These are phyloP conservation scores for Geococcyx californianus DNA, from an alignment of 2,113 vertebrate genomes.

Conservation along the genomic window DNA sequence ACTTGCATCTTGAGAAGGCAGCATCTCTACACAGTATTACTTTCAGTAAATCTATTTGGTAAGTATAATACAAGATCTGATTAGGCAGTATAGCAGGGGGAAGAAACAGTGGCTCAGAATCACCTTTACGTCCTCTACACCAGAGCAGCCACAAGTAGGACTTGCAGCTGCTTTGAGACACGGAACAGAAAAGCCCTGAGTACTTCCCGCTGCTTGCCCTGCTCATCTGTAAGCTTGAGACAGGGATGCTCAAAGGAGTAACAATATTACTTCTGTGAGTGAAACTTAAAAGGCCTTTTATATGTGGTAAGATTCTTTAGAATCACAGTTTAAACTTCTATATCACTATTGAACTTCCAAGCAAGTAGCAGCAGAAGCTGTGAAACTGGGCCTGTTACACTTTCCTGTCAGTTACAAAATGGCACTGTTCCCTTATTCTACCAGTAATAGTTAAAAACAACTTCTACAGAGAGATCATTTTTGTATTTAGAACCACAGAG, in stretches of 20 bases:
- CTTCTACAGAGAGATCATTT: neutral
- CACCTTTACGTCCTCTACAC: neutral
- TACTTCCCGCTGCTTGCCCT: neutral
- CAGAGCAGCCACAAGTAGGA: neutral
- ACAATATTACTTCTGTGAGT: neutral
- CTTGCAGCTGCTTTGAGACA: neutral
- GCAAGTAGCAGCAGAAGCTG: neutral
- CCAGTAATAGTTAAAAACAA: neutral
- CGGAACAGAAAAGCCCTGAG: neutral
- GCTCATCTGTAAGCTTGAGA: rapidly evolving
- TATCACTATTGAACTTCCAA: too few species aligned
- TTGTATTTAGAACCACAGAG: neutral
- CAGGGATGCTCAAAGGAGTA: neutral
- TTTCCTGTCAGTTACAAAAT: neutral
- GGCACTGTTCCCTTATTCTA: neutral
- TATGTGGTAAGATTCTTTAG: neutral
- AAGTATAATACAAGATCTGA: neutral
- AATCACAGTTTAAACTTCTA: neutral
- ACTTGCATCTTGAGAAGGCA: neutral
- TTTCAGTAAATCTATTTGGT: neutral
- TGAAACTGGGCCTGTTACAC: neutral
- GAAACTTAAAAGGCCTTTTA: neutral
- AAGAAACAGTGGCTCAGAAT: neutral
- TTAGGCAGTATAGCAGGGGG: neutral
- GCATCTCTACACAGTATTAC: neutral